Evolutionary conservation across 2,113 vertebrate genomes (phyloP), one percentile per base, ranked within the genome.

Genomic region (Indicator maculatus): DNA sequence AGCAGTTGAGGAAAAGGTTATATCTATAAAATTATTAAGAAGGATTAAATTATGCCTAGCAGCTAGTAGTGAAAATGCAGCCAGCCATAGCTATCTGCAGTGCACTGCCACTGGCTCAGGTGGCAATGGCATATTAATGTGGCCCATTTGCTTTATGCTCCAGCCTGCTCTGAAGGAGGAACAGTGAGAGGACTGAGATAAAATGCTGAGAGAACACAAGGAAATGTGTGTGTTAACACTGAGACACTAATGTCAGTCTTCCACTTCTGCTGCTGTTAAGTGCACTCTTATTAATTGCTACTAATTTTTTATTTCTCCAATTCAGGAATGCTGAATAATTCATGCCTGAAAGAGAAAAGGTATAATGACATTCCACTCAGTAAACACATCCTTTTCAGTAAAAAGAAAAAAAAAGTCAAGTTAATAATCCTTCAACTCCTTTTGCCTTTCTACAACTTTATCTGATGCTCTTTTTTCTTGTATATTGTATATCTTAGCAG

Each of bases 1-100:
- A 91, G 56, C 69, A 95, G 81, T 79, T 94, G 72, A 93, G 61
- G 91, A 95, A 95, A 95, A 94, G 77, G 61, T 93, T 96, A 88
- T 93, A 95, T 83, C 94, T 91, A 93, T 96, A 94, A 96, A 93
- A 94, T 93, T 94, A 95, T 94, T 97, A 33, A 88, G 87, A 95
- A 85, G 75, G 58, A 91, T 91, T 87, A 92, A 93, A 96, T 87
- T 96, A 89, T 88, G 67, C 91, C 93, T 78, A 86, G 91, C 52
- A 96, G 93, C 87, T 91, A 89, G 72, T 10, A 36, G 75, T 73
- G 65, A 81, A 93, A 95, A 94, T 84, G 61, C 65, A 93, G 36
- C 64, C 81, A 83, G 67, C 67, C 90, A 82, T 90, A 66, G 65
- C 78, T 90, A 93, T 87, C 86, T 82, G 8, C 64, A 90, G 65